phyloP scores from a whole-genome alignment of 2,113 vertebrate genomes.

The Gallinago paraguaiae region DNA sequence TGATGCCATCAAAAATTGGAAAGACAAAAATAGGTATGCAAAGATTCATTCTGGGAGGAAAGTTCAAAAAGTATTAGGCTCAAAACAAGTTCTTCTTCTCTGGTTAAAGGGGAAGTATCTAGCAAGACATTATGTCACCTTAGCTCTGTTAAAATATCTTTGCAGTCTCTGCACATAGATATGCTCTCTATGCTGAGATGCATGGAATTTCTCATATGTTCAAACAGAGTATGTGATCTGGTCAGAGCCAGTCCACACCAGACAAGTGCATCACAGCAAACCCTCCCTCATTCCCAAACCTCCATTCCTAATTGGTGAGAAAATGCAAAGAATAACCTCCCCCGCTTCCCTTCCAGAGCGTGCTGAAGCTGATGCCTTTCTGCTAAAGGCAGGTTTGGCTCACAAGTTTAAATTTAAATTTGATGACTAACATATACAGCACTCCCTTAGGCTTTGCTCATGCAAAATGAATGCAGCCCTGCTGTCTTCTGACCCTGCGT shows the following conservation, averaged over 20 bases:
- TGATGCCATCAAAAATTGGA: neutral
- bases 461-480: conserved; percentile 22
- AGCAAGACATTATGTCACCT: neutral
- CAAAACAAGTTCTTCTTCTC: neutral
- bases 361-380: neutral
- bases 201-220: neutral
- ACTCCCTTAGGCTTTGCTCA: conserved; percentile 26
- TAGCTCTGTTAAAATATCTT: neutral
- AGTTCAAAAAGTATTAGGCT: fast-evolving
- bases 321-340: neutral
- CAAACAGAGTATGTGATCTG: neutral
- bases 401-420: conserved; percentile 33
- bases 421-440: conserved; percentile 38
- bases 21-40: neutral
- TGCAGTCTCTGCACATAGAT: neutral
- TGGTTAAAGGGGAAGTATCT: neutral
- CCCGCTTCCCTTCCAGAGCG: neutral
- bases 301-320: neutral
- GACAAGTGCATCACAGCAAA: neutral
- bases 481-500: neutral
- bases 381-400: neutral
- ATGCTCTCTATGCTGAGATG: neutral
- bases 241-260: neutral
- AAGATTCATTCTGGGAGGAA: neutral
- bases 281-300: neutral